Base-by-base conservation (phyloP, 2,888 invertebrate genomes). In the Mesochorus sp. region DNA sequence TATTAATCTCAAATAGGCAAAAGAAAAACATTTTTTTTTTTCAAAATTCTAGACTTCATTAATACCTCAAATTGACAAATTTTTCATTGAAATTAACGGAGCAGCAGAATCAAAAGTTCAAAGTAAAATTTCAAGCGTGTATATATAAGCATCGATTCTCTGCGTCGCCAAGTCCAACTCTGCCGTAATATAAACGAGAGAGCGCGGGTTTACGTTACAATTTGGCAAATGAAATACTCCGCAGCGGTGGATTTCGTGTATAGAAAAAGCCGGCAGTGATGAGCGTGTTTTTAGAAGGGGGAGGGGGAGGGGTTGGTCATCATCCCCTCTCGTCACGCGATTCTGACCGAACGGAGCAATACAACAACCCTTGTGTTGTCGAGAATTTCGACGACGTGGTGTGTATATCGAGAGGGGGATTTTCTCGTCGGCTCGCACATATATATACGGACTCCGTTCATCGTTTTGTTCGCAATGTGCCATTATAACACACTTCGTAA, bases 341-440 rank as follows among this genome's bases (percentile, higher is more conserved):
- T 71, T 53, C 62, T 17, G 14, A 21, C 28, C 19, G 47, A 74
- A 51, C 6, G 12, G 49, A 42, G 51, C 39, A 39, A 34, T 26
- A 34, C 3, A 17, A 17, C 39, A 26, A 68, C 61, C 68, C 64
- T 51, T 62, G 12, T 47, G 49, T 47, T 26, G 57, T 59, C 53
- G 77, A 62, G 73, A 77, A 77, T 77, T 77, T 68, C 49, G 53
- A 61, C 67, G 72, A 67, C 72, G 44, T 21, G 53, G 42, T 37
- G 19, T 44, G n/a, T n/a, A n/a, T 28, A n/a, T 17, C 57, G 51
- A 5, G 55, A 59, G 67, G 68, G 77, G 77, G 67, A 55, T 28
- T 53, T 55, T 37, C 37, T 34, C 42, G 24, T 5, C 26, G 21
- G 12, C n/a, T n/a, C n/a, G n/a, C n/a, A n/a, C n/a, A n/a, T n/a